These are phyloP conservation scores for Pogonocichla stellata DNA, from an alignment of 2,113 vertebrate species.

Conservation along the genomic window DNA sequence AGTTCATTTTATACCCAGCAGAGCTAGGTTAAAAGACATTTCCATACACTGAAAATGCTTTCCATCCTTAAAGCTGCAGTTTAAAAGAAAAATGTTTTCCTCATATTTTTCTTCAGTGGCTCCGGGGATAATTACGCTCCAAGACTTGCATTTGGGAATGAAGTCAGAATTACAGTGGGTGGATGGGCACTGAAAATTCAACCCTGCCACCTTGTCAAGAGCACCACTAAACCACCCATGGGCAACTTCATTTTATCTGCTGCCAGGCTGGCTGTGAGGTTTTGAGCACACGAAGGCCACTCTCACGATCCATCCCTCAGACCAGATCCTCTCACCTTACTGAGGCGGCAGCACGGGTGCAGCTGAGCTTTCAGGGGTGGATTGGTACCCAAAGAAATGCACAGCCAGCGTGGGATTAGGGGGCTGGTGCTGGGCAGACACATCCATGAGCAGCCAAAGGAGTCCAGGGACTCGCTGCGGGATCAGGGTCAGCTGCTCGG, in stretches of 20 bases:
- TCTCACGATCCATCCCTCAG: not conserved
- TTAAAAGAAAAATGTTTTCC: conserved; percentile 9
- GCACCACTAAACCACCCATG: not conserved
- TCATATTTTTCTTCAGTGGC: not conserved
- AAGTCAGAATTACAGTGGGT: not conserved
- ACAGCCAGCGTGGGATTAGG: not conserved
- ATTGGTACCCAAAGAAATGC: rapidly evolving
- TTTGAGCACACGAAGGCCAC: not conserved
- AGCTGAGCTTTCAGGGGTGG: not conserved
- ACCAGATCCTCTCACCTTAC: not conserved
- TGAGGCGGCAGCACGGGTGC: not conserved
- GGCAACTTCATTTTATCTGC: not conserved
- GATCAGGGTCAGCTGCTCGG: not conserved
- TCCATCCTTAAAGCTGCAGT: not conserved
- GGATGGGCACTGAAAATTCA: not conserved
- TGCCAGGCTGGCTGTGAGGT: not conserved
- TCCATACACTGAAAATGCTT: conserved; percentile 42
- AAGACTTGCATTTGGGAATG: not conserved
- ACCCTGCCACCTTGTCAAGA: not conserved
- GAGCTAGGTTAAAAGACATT: conserved; percentile 53
- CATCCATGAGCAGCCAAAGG: not conserved
- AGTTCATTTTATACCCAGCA: conserved; percentile 70
- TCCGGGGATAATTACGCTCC: not conserved
- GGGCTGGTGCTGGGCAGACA: rapidly evolving
- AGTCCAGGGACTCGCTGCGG: rapidly evolving